Percentiles rank a stretch among this genome's conserved stretches.
These are phyloP conservation scores for Esox masquinongy DNA, from an alignment of 2,797 vertebrate genomes.

Conservation along the genomic window DNA sequence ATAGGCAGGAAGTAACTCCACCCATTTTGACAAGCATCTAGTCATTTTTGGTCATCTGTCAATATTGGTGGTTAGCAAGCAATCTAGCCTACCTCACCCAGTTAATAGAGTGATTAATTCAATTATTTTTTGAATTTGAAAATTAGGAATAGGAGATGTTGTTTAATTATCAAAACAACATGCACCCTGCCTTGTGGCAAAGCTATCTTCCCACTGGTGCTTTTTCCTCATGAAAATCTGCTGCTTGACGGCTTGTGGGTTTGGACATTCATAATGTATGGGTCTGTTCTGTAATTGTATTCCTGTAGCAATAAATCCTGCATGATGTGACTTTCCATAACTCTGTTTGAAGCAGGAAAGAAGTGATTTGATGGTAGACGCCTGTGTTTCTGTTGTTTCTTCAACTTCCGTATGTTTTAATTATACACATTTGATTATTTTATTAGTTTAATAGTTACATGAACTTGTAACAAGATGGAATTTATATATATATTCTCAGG, in stretches of 20 bases:
- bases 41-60: no score
- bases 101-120: neutral
- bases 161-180: neutral
- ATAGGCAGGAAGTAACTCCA: no score
- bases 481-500: no score
- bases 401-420: neutral
- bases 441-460: neutral
- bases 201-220: neutral
- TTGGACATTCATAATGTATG: constrained; percentile 4
- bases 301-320: neutral
- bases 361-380: neutral
- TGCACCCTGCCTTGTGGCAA: neutral
- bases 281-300: constrained; percentile 7
- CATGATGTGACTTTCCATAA: neutral
- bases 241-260: neutral
- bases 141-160: neutral
- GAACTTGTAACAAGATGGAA: neutral
- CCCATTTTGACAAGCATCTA: no score
- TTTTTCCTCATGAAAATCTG: neutral
- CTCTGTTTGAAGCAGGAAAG: neutral
- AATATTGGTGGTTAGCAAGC: neutral
- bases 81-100: neutral
- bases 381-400: neutral
- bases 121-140: neutral
- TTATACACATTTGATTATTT: no score